Evolutionary conservation across 2,888 invertebrate species (phyloP), one percentile per base, ranked within the genome.

Genomic region (Rhorus exstirpatorius): DNA sequence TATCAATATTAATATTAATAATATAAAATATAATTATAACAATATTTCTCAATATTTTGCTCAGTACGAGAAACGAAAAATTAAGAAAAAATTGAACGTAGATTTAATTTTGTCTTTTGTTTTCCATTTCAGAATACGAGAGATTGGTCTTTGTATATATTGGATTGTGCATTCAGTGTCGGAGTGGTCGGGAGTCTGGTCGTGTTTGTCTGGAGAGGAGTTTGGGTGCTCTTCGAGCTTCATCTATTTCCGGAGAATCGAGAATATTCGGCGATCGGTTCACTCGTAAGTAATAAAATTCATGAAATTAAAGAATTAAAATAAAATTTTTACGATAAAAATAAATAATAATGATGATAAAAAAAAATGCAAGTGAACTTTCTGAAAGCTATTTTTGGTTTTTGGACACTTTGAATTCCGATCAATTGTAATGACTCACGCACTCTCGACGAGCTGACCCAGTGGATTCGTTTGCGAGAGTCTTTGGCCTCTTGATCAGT

Each of bases 181-280:
- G 94, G 96, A 26, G 95, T 98, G 77, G 96, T 97, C 85, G 97
- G 97, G 0, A 96, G 96, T 0, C 94, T 98, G 84, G 97, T 97
- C 63, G 97, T 98, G 1, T 96, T 97, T 92, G 97, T 97, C 60
- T 98, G 98, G 98, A 94, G 97, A 87, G 97, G 98, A 26, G 94
- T 96, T 26, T 98, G 97, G 97, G 96, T 96, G 4, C 93, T 97
- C 65, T 94, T 97, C 68, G 98, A 98, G 93, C 93, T 96, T 86
- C 96, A 95, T 90, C 93, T 98, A n/a, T 97, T 95, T 91, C 97
- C 97, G 4, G 95, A 95, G 0, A 94, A 97, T 89, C 93, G 91
- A 21, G 93, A 94, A 74, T 94, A 94, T 87, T 97, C 97, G 2
- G 96, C 96, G 71, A 95, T 96, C 94, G 95, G 95, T 3, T 98